Percentiles rank a stretch among this genome's conserved stretches.
phyloP scores from a whole-genome alignment of 2,888 invertebrate genomes.

The Melieria omissa region DNA sequence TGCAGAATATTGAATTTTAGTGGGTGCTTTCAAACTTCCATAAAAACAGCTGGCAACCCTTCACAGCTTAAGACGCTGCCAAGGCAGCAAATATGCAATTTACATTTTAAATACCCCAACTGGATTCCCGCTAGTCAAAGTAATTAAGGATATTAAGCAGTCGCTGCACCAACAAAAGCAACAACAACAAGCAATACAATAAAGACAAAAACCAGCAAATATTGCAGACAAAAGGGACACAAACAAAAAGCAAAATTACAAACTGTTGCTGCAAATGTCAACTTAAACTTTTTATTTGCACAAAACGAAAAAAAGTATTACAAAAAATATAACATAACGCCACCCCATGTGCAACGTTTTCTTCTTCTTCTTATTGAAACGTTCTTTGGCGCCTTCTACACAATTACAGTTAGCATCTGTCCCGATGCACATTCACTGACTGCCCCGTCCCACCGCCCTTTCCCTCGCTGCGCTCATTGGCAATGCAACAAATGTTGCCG shows the following conservation, averaged over 20 bases:
- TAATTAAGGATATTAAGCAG: conserved; percentile 10
- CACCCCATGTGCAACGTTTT: not conserved
- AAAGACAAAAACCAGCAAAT: too few species aligned
- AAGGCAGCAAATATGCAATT: too few species aligned
- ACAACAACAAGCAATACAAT: not conserved
- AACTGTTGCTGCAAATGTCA: conserved; percentile 32
- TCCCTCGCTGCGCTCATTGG: not conserved
- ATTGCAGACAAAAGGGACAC: not conserved
- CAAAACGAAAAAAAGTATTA: conserved; percentile 6
- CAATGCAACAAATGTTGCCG: too few species aligned
- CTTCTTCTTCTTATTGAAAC: not conserved
- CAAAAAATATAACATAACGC: not conserved
- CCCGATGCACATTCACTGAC: not conserved
- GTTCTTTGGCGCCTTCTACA: not conserved
- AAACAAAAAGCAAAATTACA: conserved; percentile 16
- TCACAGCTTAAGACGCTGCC: too few species aligned
- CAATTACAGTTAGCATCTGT: conserved; percentile 17
- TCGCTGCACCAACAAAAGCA: not conserved
- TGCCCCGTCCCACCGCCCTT: not conserved
- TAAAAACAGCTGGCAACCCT: too few species aligned
- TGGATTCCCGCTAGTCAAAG: not conserved
- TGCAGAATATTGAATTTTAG: too few species aligned
- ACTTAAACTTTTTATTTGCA: conserved; percentile 32
- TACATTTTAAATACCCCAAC: too few species aligned
- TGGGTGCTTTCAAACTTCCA: too few species aligned